Percentiles rank a stretch among this genome's conserved stretches.
Evolutionary conservation across 2,888 invertebrate genomes (phyloP).

Genomic region (Podabrus alpinus): DNA sequence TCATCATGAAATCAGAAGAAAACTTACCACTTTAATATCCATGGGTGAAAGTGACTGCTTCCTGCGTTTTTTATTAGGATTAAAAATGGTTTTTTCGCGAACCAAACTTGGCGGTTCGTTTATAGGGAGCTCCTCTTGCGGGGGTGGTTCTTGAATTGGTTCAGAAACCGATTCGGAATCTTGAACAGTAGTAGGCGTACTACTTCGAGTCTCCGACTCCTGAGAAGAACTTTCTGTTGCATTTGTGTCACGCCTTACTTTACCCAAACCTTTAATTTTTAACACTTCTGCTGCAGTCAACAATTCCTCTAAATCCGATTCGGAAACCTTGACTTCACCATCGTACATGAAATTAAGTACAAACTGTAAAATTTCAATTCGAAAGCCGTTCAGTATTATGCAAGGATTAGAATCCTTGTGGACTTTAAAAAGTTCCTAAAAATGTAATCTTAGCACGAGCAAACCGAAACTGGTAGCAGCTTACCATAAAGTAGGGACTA

Average conservation of each 20-base stretch:
- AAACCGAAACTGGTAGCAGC: constrained; percentile 10
- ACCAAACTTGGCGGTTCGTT: not conserved
- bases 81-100: not conserved
- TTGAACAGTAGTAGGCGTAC: not conserved
- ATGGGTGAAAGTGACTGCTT: constrained; percentile 18
- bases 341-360: constrained; percentile 59
- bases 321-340: constrained; percentile 58
- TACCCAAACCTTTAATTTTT: constrained; percentile 57
- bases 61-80: constrained; percentile 14
- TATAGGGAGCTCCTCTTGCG: not conserved
- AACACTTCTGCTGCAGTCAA: constrained; percentile 55
- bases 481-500: constrained; percentile 57
- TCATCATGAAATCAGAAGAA: not conserved
- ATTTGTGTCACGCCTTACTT: constrained; percentile 21
- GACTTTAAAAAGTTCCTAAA: constrained; percentile 53
- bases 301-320: constrained; percentile 54
- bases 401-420: constrained; percentile 54
- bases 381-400: constrained; percentile 56
- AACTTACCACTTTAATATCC: not conserved
- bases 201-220: not conserved
- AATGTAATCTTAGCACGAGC: constrained; percentile 4
- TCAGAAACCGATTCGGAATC: not conserved
- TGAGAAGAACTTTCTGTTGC: not conserved
- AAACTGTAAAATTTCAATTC: constrained; percentile 52
- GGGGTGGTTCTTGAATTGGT: not conserved